A percentile compares a stretch with the other conserved stretches of the same genome.
Evolutionary conservation across 2,113 vertebrate genomes (phyloP).

Genomic region (Petroica traversi): DNA sequence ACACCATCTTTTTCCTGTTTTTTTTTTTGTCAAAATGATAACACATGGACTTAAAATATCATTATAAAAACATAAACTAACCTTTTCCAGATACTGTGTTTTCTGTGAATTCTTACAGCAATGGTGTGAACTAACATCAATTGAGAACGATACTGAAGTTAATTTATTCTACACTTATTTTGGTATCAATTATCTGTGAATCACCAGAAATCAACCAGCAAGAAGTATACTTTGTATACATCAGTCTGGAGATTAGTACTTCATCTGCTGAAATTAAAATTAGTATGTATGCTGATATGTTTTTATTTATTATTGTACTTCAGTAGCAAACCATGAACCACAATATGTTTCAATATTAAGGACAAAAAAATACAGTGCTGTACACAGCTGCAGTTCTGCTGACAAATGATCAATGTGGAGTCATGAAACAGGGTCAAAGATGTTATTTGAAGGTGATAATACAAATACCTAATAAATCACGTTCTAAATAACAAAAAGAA

Average conservation of each 20-base stretch:
- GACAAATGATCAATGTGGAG: slow-evolving; percentile 12
- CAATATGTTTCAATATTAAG: not conserved
- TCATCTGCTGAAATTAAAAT: not conserved
- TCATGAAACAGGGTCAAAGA: not conserved
- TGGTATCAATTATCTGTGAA: not conserved
- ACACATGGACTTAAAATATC: not conserved
- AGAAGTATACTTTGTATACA: not conserved
- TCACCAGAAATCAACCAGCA: not conserved
- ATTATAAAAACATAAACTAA: not conserved
- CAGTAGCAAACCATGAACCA: not conserved
- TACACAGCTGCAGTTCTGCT: slow-evolving; percentile 23
- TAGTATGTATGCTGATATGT: not conserved
- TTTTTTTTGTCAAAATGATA: not conserved
- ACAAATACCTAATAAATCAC: slow-evolving; percentile 36
- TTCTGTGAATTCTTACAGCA: not conserved
- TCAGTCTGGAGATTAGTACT: not conserved
- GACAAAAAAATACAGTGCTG: not conserved
- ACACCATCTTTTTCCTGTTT: not conserved
- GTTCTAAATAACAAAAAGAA: not conserved
- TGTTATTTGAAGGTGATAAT: slow-evolving; percentile 53
- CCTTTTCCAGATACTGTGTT: not conserved
- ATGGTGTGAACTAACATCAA: not conserved
- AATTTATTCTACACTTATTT: not conserved
- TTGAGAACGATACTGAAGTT: not conserved
- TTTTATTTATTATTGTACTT: not conserved